Conservation (phyloP, 1,140 invertebrate species). For the Leptestheria dahalacensis region DNA sequence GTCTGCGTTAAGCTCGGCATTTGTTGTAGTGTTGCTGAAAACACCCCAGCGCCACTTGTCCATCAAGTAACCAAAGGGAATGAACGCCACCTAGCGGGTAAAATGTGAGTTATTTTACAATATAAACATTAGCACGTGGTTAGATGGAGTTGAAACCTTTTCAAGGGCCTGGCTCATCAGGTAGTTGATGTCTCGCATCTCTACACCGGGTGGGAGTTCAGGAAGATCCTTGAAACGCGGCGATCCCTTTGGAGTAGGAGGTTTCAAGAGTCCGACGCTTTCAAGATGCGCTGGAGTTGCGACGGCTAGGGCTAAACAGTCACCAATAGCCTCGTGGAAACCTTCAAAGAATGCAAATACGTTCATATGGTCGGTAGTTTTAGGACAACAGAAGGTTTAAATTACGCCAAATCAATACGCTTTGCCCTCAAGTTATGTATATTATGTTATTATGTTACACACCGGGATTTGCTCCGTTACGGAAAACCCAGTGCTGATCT, state of each 20-base stretch:
- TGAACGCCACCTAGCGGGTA: slow-evolving; percentile 29
- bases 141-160: slow-evolving; percentile 30
- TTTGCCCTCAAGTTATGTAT: background rate
- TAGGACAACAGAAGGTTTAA: background rate
- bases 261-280: slow-evolving; percentile 48
- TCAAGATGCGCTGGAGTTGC: slow-evolving; percentile 58
- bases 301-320: slow-evolving; percentile 31
- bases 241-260: slow-evolving; percentile 28
- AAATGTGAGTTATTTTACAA: background rate
- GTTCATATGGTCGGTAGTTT: too few relatives aligned
- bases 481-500: slow-evolving; percentile 27
- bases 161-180: slow-evolving; percentile 34
- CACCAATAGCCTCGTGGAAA: slow-evolving; percentile 35
- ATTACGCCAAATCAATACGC: background rate
- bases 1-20: slow-evolving; percentile 27
- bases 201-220: slow-evolving; percentile 10
- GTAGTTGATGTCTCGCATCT: slow-evolving; percentile 33
- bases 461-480: slow-evolving; percentile 32
- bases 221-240: slow-evolving; percentile 30
- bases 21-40: slow-evolving; percentile 26
- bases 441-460: background rate
- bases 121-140: too few relatives aligned
- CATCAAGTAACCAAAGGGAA: slow-evolving; percentile 32
- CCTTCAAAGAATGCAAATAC: slow-evolving; percentile 17
- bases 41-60: slow-evolving; percentile 33